phyloP scores from a whole-genome alignment of 2,113 vertebrate genomes.

The Brachypteracias leptosomus region DNA sequence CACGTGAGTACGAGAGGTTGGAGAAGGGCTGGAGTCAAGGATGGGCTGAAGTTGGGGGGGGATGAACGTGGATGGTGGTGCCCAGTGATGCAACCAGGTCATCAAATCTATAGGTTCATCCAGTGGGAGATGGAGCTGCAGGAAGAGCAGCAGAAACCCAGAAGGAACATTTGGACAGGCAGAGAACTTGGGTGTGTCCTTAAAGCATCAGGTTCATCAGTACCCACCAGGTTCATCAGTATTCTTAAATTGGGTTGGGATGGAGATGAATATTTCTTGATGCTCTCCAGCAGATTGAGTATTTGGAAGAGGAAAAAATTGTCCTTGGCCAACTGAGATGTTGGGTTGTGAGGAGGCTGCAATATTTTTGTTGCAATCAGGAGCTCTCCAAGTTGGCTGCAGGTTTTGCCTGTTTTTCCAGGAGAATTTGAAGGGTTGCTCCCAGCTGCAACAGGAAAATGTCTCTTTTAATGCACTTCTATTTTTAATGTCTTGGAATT shows the following conservation, averaged over 20 bases:
- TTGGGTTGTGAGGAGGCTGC: background rate
- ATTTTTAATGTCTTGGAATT: slow-evolving; percentile 40
- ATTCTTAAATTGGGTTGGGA: background rate
- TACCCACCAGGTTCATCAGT: background rate
- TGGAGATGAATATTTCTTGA: background rate
- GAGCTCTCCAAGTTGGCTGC: background rate
- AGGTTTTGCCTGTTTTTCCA: background rate
- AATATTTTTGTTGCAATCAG: slow-evolving; percentile 1
- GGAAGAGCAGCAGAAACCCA: background rate
- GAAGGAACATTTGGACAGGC: background rate
- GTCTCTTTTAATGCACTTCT: background rate
- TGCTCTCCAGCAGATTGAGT: background rate
- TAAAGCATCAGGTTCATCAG: background rate
- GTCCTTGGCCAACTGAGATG: background rate
- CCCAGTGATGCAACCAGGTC: accelerated
- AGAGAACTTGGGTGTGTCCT: background rate
- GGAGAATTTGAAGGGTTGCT: background rate
- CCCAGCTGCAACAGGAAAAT: slow-evolving; percentile 1
- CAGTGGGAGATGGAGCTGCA: background rate
- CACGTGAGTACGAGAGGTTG: background rate
- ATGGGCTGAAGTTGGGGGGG: background rate
- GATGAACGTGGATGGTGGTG: background rate
- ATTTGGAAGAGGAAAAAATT: background rate
- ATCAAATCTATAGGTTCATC: background rate
- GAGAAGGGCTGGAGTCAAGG: accelerated